Base-by-base conservation (phyloP, 2,113 vertebrate genomes). In the Grantiella picta region DNA sequence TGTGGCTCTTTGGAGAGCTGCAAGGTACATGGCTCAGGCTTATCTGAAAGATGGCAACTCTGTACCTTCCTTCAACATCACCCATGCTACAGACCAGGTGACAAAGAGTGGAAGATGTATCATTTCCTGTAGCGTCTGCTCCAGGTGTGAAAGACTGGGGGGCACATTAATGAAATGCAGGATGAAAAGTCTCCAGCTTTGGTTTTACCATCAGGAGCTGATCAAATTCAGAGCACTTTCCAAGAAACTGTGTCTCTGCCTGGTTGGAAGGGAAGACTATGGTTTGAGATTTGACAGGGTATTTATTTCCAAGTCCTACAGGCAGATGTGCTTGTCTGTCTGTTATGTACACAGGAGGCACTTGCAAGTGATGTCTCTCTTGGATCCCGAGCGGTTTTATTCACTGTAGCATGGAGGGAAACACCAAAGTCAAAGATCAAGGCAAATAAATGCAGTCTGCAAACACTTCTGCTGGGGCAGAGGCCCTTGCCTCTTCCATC, bases 311-410 rank as follows among this genome's bases (percentile, higher is more conserved):
- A 69, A 49, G 49, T 68, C 24, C 61, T 22, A n/a, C 35, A 56
- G 87, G 66, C 57, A 76, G 66, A 9, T 44, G 29, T 27, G 10
- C 82, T 72, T 82, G 36, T 54, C 78, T 88, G 0, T 44, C 10
- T 0, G 1, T 28, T 49, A 45, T 0, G 1, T 12, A 50, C 6
- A 3, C 5, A 75, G 76, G 21, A 57, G 19, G 38, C 31, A 70
- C 59, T 47, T 65, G 38, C 42, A 65, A 53, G 71, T 8, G 12
- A 50, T 19, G 29, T 10, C 9, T 77, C 8, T 65, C 54, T 73
- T 63, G 42, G n/a, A 77, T 73, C 42, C 68, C 9, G 18, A 65
- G 47, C 49, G 82, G 23, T 20, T 94, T 80, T 38, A 50, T 57
- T 88, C 76, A 53, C 20, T 3, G 13, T n/a, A 69, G 53, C 57